Conservation (phyloP, 1,140 invertebrate species). For the Caenorhabditis brenneri region DNA sequence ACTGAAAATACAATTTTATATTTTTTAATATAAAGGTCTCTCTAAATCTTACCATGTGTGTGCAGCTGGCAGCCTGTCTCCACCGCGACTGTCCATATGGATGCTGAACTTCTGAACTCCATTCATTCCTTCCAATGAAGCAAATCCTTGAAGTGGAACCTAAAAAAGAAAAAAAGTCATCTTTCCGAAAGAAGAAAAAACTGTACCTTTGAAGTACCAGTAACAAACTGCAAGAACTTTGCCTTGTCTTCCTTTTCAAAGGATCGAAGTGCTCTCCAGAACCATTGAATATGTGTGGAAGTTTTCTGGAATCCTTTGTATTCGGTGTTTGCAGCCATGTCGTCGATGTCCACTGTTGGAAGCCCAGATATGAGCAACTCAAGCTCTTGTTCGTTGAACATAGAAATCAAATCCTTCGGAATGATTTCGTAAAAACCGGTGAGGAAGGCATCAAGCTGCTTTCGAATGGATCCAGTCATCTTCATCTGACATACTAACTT, state of each 20-base stretch:
- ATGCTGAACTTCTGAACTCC: conserved; percentile 94
- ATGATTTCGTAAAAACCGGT: conserved; percentile 94
- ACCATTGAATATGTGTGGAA: conserved; percentile 90
- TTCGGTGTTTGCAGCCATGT: conserved; percentile 87
- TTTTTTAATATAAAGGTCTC: no score
- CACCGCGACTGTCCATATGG: conserved; percentile 89
- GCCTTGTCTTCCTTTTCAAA: conserved; percentile 91
- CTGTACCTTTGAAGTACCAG: conserved; percentile 86
- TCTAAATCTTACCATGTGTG: conserved; percentile 86
- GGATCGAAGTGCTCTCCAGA: conserved; percentile 87
- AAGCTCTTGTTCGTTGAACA: conserved; percentile 93
- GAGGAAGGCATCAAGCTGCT: conserved; percentile 75
- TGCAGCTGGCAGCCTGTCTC: conserved; percentile 86
- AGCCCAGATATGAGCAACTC: conserved; percentile 85
- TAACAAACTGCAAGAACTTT: conserved; percentile 93
- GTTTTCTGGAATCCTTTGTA: conserved; percentile 90
- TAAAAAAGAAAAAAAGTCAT: no score
- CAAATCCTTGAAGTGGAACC: conserved; percentile 89
- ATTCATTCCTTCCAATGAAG: conserved; percentile 90
- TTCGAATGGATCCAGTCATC: conserved; percentile 80
- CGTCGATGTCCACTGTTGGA: conserved; percentile 91
- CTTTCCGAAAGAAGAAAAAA: no score
- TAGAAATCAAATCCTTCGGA: conserved; percentile 88
- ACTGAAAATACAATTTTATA: conserved; percentile 78
- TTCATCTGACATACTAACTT: conserved; percentile 91